phyloP scores from a whole-genome alignment of 2,797 vertebrate species.

The Anguilla megastoma region DNA sequence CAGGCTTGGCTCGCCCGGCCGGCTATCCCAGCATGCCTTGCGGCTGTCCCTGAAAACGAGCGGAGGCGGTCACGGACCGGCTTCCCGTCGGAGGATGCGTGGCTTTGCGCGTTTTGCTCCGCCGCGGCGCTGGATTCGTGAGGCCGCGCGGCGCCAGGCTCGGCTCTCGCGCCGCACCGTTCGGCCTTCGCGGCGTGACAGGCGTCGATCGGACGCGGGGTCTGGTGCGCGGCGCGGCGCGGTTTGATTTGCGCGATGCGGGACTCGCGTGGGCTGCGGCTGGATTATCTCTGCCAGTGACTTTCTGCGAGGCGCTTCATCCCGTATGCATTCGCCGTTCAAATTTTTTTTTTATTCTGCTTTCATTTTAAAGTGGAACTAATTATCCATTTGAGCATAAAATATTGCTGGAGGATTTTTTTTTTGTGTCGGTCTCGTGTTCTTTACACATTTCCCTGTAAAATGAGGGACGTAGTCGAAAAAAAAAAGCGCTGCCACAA shows the following conservation, averaged over 20 bases:
- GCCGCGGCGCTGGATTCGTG: background rate
- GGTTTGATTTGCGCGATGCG: conserved; percentile 53
- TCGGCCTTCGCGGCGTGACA: background rate
- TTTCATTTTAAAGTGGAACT: conserved; percentile 34
- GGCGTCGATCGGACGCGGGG: background rate
- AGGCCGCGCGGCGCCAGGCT: background rate
- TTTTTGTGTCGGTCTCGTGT: background rate
- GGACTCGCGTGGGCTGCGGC: conserved; percentile 38
- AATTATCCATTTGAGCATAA: conserved; percentile 18
- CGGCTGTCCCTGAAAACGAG: too few relatives aligned
- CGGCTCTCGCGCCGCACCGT: background rate
- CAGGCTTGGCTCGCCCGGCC: too few relatives aligned
- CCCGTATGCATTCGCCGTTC: conserved; percentile 38
- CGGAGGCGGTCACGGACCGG: too few relatives aligned
- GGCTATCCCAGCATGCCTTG: too few relatives aligned
- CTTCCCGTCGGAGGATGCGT: too few relatives aligned
- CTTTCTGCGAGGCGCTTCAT: conserved; percentile 42
- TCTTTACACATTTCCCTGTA: background rate
- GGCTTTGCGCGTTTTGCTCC: too few relatives aligned
- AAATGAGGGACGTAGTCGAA: background rate
- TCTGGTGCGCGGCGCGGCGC: conserved; percentile 41
- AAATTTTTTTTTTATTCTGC: conserved; percentile 41
- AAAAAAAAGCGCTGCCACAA: background rate
- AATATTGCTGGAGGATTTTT: conserved; percentile 21
- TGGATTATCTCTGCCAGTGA: conserved; percentile 31